Conservation (phyloP, 2,113 vertebrate genomes). For the Parotia lawesii region DNA sequence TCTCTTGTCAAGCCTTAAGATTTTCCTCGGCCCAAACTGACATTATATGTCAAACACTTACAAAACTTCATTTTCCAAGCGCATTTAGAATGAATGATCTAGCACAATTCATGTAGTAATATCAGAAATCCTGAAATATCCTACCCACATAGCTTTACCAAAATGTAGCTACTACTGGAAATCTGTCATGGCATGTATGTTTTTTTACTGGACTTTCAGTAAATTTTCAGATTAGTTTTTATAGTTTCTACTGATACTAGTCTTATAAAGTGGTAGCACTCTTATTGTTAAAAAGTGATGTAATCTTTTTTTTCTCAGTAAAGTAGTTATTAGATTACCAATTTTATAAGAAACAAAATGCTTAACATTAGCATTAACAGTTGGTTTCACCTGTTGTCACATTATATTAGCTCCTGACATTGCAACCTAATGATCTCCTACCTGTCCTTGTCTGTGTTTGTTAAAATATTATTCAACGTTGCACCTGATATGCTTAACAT, state of each 20-base stretch:
- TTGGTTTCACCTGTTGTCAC: background rate
- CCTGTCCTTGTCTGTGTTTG: background rate
- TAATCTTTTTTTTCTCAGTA: background rate
- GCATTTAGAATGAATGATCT: slow-evolving; percentile 16
- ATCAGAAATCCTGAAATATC: background rate
- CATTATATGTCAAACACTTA: slow-evolving; percentile 37
- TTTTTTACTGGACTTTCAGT: background rate
- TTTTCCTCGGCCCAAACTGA: slow-evolving; percentile 9
- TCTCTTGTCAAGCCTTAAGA: slow-evolving; percentile 33
- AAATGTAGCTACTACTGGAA: background rate
- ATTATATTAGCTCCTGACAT: background rate
- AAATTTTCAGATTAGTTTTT: background rate
- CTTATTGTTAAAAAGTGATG: background rate
- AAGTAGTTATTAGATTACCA: background rate
- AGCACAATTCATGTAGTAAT: background rate
- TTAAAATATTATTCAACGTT: background rate
- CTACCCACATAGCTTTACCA: background rate
- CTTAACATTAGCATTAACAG: background rate
- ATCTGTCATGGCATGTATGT: background rate
- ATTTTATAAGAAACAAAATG: background rate
- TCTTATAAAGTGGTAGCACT: background rate
- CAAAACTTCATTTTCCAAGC: slow-evolving; percentile 2
- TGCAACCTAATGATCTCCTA: background rate
- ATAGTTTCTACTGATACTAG: background rate
- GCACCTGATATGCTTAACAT: background rate